A percentile compares a stretch with the other conserved stretches of the same genome.
Conservation (phyloP, 2,888 invertebrate species). For the Drosophila suboccidentalis region DNA sequence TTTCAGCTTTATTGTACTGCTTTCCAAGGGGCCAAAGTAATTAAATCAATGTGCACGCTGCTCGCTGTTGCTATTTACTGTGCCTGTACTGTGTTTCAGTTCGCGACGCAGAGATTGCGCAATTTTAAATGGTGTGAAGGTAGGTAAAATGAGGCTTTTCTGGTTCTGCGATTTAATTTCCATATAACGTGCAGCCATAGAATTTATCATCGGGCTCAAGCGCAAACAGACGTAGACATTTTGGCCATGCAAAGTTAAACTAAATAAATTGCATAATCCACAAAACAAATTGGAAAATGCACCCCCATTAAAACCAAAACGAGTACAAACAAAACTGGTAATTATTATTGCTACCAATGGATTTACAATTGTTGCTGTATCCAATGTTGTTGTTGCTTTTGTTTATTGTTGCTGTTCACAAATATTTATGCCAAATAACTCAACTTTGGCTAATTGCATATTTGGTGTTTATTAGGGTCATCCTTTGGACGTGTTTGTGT, state of each 20-base stretch:
- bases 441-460: conserved; percentile 78
- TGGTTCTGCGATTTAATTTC: conserved; percentile 67
- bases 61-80: conserved; percentile 30
- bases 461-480: conserved; percentile 78
- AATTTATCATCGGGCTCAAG: conserved; percentile 73
- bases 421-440: conserved; percentile 77
- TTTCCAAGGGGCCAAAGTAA: conserved; percentile 47
- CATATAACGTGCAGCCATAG: conserved; percentile 79
- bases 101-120: conserved; percentile 13
- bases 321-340: conserved; percentile 40
- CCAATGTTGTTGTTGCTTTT: no score
- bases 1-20: conserved; percentile 22
- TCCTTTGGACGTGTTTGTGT: conserved; percentile 18
- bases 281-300: conserved; percentile 72
- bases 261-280: conserved; percentile 71
- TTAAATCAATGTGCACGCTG: conserved; percentile 59
- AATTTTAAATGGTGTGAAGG: not conserved
- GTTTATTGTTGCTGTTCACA: conserved; percentile 56
- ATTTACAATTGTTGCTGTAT: conserved; percentile 32
- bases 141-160: not conserved
- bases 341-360: conserved; percentile 54
- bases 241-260: conserved; percentile 59
- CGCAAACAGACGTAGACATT: conserved; percentile 41
- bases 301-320: conserved; percentile 11
- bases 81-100: not conserved